Conservation (phyloP, 2,888 invertebrate genomes). For the Drosophila greeni region DNA sequence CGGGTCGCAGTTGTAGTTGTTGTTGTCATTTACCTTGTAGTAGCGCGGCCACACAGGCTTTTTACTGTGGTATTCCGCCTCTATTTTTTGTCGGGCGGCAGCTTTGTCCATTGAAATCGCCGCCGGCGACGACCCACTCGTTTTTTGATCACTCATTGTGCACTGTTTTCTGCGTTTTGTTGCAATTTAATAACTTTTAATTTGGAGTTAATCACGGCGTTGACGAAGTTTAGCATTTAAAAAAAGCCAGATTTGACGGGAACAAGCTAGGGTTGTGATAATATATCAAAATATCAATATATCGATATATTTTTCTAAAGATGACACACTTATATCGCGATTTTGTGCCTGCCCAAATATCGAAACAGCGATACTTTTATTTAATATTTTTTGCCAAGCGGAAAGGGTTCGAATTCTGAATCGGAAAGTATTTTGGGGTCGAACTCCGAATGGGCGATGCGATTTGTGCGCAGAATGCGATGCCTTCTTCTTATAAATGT, state of each 20-base stretch:
- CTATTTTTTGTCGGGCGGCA: conserved; percentile 56
- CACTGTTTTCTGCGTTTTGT: conserved; percentile 38
- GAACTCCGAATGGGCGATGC: too few species aligned
- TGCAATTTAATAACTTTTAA: conserved; percentile 54
- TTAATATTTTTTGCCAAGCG: too few species aligned
- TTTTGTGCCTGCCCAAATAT: too few species aligned
- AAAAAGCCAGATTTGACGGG: not conserved
- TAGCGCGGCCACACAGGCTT: conserved; percentile 51
- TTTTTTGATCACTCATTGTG: conserved; percentile 59
- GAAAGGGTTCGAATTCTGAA: too few species aligned
- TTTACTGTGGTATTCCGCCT: conserved; percentile 61
- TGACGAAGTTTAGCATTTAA: conserved; percentile 1
- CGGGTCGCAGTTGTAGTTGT: conserved; percentile 17
- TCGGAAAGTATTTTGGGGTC: too few species aligned
- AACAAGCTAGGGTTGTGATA: not conserved
- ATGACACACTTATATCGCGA: too few species aligned
- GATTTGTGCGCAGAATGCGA: too few species aligned
- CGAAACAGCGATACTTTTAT: too few species aligned
- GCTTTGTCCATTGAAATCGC: conserved; percentile 45
- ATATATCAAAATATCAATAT: not conserved
- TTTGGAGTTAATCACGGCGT: conserved; percentile 50
- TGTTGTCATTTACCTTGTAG: conserved; percentile 54
- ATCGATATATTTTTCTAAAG: too few species aligned
- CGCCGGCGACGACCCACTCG: conserved; percentile 31
- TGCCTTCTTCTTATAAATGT: too few species aligned